These are phyloP conservation scores for Bombus breviceps DNA, from an alignment of 1,140 invertebrate genomes.

Conservation along the genomic window DNA sequence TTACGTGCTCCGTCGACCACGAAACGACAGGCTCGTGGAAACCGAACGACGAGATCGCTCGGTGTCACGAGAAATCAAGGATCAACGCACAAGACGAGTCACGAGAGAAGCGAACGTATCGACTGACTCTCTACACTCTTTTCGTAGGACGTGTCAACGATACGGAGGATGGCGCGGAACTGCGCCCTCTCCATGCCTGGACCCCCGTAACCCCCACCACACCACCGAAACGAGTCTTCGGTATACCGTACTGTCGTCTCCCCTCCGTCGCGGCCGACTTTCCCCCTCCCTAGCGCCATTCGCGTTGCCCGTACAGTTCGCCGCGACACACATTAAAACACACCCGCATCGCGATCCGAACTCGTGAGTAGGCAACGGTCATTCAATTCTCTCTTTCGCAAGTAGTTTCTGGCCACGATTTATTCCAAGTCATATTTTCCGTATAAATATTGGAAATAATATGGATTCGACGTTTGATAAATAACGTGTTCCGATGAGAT, in stretches of 20 bases:
- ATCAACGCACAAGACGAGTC: constrained; percentile 6
- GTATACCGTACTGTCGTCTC: constrained; percentile 54
- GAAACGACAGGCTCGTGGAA: not conserved
- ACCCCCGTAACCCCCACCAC: constrained; percentile 70
- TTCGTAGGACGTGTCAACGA: constrained; percentile 70
- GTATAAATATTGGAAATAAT: constrained; percentile 38
- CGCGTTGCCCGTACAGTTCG: not conserved
- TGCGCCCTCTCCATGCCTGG: constrained; percentile 76
- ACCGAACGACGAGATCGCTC: not conserved
- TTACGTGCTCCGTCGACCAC: not conserved
- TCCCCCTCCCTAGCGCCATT: constrained; percentile 29
- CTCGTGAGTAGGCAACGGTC: not conserved
- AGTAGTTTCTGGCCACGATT: not conserved
- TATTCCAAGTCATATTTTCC: constrained; percentile 38
- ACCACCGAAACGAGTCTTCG: constrained; percentile 65
- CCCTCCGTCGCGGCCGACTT: constrained; percentile 56
- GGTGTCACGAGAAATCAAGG: not conserved
- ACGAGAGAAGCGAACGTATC: constrained; percentile 22
- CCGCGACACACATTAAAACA: constrained; percentile 30
- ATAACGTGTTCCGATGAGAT: constrained; percentile 5
- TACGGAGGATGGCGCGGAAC: constrained; percentile 76
- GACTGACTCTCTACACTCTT: constrained; percentile 60
- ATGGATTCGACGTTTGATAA: constrained; percentile 25
- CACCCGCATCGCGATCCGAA: constrained; percentile 8
- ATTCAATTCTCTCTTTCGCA: constrained; percentile 3